A percentile compares a stretch with the other conserved stretches of the same genome.
Conservation (phyloP, 1,140 invertebrate species). For the Drosophila biarmipes region DNA sequence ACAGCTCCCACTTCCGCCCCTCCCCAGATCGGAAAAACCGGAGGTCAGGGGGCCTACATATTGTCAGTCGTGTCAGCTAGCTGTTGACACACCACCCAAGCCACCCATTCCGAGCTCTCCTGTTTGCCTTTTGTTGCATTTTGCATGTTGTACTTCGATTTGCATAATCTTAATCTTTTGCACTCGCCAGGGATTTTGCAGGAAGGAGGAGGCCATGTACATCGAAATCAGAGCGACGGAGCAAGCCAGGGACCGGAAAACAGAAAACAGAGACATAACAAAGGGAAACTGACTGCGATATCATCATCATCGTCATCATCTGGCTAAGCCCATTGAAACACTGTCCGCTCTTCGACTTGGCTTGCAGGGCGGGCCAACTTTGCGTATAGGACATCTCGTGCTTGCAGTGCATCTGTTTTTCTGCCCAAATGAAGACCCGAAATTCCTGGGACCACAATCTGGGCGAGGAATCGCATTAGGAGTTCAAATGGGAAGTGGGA, state of each 20-base stretch:
- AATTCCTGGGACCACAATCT: too few species aligned
- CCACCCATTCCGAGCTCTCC: slow-evolving; percentile 4
- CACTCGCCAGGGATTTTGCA: slow-evolving; percentile 61
- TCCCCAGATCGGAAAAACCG: background rate
- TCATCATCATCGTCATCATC: slow-evolving; percentile 8
- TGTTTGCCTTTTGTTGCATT: slow-evolving; percentile 72
- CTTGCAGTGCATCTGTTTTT: too few species aligned
- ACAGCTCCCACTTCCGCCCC: background rate
- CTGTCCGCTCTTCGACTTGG: slow-evolving; percentile 7
- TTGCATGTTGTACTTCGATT: slow-evolving; percentile 74
- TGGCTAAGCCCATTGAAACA: slow-evolving; percentile 12
- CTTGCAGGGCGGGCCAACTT: background rate
- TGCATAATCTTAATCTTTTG: slow-evolving; percentile 77
- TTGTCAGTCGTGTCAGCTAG: slow-evolving; percentile 44
- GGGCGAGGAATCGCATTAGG: too few species aligned
- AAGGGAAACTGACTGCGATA: slow-evolving; percentile 14
- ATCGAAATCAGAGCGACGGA: background rate
- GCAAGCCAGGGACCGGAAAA: slow-evolving; percentile 3
- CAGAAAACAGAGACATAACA: background rate
- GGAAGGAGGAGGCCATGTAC: background rate
- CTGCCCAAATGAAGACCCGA: too few species aligned
- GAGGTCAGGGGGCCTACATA: slow-evolving; percentile 22
- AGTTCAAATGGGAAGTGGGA: too few species aligned
- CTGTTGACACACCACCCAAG: slow-evolving; percentile 13
- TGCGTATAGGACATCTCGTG: background rate